Conservation (phyloP, 2,113 vertebrate genomes). For the Equus przewalskii region DNA sequence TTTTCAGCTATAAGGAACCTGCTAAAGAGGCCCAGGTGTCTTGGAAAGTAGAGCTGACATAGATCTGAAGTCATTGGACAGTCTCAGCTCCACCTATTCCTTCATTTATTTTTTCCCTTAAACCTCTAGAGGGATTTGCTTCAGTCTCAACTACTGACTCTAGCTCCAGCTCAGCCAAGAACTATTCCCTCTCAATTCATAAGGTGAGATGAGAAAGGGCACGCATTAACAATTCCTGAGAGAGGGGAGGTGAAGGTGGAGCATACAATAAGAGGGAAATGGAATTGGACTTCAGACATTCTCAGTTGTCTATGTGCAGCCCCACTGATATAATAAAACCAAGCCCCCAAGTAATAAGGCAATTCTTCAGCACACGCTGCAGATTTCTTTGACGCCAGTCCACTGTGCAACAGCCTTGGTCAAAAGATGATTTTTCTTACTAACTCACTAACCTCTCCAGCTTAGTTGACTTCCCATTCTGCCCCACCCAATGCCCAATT, state of each 20-base stretch:
- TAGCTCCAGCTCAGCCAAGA: neutral
- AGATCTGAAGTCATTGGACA: neutral
- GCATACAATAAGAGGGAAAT: neutral
- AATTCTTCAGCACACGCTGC: neutral
- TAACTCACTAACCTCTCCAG: neutral
- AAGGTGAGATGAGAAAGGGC: neutral
- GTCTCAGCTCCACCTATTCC: neutral
- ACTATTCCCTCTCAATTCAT: neutral
- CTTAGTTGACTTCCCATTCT: neutral
- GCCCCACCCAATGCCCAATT: neutral
- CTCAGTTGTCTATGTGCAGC: neutral
- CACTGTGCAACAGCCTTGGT: neutral
- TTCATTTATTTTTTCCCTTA: constrained; percentile 46
- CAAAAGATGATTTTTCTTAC: neutral
- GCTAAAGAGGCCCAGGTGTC: neutral
- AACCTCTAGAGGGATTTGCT: neutral
- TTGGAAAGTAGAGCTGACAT: neutral
- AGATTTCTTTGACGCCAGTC: neutral
- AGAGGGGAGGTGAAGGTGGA: neutral
- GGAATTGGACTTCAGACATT: neutral
- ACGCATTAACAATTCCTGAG: neutral
- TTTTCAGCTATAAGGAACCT: neutral
- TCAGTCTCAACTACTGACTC: neutral
- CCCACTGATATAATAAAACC: neutral
- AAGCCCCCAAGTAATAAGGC: neutral